A percentile compares a stretch with the other conserved stretches of the same genome.
Evolutionary conservation across 2,888 invertebrate genomes (phyloP).

Genomic region (Pollenia labialis): DNA sequence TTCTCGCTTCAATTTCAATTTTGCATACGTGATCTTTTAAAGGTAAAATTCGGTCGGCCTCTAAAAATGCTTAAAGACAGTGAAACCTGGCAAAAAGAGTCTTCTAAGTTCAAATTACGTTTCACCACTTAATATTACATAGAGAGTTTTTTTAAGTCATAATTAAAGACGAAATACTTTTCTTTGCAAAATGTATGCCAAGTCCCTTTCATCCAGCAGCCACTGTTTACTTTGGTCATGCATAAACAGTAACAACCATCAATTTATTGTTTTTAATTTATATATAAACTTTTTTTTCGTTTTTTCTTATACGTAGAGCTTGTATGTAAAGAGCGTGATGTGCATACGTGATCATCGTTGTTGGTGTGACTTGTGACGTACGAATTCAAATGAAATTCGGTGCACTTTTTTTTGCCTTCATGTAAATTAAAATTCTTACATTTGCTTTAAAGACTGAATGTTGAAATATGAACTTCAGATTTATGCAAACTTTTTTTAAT

Average conservation of each 20-base stretch:
- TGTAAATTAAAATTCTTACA: slow-evolving; percentile 41
- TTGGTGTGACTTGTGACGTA: slow-evolving; percentile 45
- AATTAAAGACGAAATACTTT: too few species aligned
- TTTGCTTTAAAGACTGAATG: slow-evolving; percentile 23
- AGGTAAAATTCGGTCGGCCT: slow-evolving; percentile 31
- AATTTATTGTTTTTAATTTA: slow-evolving; percentile 43
- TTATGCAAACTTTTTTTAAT: too few species aligned
- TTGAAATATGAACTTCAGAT: background rate
- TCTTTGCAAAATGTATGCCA: too few species aligned
- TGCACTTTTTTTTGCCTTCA: slow-evolving; percentile 5
- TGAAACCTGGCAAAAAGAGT: background rate
- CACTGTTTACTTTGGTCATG: slow-evolving; percentile 3
- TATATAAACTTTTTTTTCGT: slow-evolving; percentile 8
- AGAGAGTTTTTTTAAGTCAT: too few species aligned
- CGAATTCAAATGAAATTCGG: background rate
- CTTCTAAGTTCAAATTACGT: background rate
- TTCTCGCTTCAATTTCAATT: background rate
- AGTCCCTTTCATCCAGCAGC: background rate
- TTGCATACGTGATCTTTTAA: slow-evolving; percentile 52
- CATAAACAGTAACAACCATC: slow-evolving; percentile 37
- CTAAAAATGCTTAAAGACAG: background rate
- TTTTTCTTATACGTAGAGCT: background rate
- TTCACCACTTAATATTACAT: too few species aligned
- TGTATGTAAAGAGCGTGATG: slow-evolving; percentile 30
- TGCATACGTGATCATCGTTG: slow-evolving; percentile 71